Evolutionary conservation across 2,888 invertebrate genomes (phyloP).

Genomic region (Scrobipalpa costella): DNA sequence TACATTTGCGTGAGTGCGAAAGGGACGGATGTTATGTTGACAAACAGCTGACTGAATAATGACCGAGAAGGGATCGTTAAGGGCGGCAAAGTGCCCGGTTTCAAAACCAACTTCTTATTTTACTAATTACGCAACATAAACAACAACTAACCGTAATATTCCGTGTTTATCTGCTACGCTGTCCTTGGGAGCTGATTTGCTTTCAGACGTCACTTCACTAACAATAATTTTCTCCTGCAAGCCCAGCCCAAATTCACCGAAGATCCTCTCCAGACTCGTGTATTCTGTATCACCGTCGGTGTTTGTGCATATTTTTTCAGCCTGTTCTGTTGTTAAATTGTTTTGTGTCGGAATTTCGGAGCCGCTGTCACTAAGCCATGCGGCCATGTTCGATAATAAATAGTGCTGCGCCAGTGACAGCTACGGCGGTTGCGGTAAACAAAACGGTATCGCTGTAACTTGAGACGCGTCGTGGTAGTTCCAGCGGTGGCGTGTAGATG

Average conservation of each 20-base stretch:
- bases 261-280: constrained; percentile 37
- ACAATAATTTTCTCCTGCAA: constrained; percentile 39
- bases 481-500: constrained; percentile 49
- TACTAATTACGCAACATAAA: constrained; percentile 23
- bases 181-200: constrained; percentile 47
- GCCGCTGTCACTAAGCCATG: constrained; percentile 63
- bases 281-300: constrained; percentile 38
- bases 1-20: constrained; percentile 50
- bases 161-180: constrained; percentile 41
- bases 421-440: constrained; percentile 24
- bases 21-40: constrained; percentile 66
- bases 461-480: constrained; percentile 30
- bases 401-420: constrained; percentile 41
- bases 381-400: constrained; percentile 65
- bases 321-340: constrained; percentile 36
- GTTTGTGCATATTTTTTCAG: constrained; percentile 39
- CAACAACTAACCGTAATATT: constrained; percentile 51
- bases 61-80: constrained; percentile 27
- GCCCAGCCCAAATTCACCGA: constrained; percentile 39
- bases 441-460: constrained; percentile 30
- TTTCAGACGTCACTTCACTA: constrained; percentile 48
- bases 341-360: constrained; percentile 45
- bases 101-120: constrained; percentile 15
- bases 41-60: constrained; percentile 73
- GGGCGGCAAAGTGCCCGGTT: constrained; percentile 27